A percentile compares a stretch with the other conserved stretches of the same genome.
Conservation (phyloP, 2,113 vertebrate species). For the Melanerpes formicivorus region DNA sequence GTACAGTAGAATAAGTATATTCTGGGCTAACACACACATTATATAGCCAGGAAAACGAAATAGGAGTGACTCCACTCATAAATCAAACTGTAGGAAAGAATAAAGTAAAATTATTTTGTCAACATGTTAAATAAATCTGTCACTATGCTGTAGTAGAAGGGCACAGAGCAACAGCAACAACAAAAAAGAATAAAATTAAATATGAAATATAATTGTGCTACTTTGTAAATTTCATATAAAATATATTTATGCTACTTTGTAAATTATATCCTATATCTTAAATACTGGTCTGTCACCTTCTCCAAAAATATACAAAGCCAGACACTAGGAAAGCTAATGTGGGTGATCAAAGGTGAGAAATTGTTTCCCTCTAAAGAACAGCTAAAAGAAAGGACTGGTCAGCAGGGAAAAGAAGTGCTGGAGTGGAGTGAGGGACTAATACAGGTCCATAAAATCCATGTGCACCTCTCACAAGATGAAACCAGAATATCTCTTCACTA, state of each 20-base stretch:
- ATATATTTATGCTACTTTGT: background rate
- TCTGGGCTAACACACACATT: background rate
- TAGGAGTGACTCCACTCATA: background rate
- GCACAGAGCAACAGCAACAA: background rate
- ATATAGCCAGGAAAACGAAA: background rate
- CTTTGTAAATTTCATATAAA: background rate
- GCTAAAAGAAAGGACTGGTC: background rate
- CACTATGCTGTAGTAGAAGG: background rate
- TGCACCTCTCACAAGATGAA: background rate
- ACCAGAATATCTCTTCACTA: background rate
- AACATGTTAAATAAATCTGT: background rate
- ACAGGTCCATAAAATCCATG: background rate
- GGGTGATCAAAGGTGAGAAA: background rate
- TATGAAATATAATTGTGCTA: background rate
- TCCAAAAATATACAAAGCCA: background rate
- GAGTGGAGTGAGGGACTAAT: background rate
- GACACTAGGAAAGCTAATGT: background rate
- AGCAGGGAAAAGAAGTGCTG: background rate
- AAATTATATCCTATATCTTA: background rate
- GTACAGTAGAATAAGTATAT: background rate
- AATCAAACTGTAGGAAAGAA: background rate
- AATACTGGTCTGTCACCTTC: background rate
- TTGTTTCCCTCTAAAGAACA: background rate
- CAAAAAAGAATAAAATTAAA: background rate
- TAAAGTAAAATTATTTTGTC: background rate